Evolutionary conservation across 2,888 invertebrate species (phyloP).

Genomic region (Spilarctia lutea): DNA sequence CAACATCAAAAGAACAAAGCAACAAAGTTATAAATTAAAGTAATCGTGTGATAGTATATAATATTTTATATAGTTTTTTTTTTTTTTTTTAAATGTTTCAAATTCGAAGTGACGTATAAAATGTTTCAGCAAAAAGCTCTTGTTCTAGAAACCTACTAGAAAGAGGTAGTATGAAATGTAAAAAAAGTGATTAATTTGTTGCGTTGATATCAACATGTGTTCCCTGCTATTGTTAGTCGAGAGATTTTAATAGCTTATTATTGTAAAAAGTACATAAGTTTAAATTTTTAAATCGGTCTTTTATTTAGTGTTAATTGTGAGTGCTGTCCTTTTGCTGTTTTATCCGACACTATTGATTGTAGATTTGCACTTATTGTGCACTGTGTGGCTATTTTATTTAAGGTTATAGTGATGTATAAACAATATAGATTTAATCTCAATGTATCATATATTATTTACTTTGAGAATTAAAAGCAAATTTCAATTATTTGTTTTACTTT

Average conservation of each 20-base stretch:
- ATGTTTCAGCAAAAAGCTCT: too few relatives aligned
- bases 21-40: too few relatives aligned
- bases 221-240: background rate
- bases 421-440: constrained; percentile 49
- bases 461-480: constrained; percentile 64
- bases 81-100: too few relatives aligned
- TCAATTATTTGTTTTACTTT: constrained; percentile 28
- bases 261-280: background rate
- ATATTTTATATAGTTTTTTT: too few relatives aligned
- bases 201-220: background rate
- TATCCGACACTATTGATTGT: background rate
- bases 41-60: too few relatives aligned
- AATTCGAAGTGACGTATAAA: too few relatives aligned
- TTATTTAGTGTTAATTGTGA: background rate
- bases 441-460: constrained; percentile 59
- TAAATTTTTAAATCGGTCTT: background rate
- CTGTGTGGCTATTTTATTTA: constrained; percentile 39
- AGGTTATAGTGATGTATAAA: constrained; percentile 42
- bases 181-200: background rate
- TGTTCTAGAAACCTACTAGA: too few relatives aligned
- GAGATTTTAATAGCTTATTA: too few relatives aligned
- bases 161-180: too few relatives aligned
- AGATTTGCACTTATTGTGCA: constrained; percentile 22
- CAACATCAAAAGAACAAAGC: too few relatives aligned
- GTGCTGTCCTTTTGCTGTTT: background rate